Base-by-base conservation (phyloP, 2,888 invertebrate species). In the Caenorhabditis sp. region DNA sequence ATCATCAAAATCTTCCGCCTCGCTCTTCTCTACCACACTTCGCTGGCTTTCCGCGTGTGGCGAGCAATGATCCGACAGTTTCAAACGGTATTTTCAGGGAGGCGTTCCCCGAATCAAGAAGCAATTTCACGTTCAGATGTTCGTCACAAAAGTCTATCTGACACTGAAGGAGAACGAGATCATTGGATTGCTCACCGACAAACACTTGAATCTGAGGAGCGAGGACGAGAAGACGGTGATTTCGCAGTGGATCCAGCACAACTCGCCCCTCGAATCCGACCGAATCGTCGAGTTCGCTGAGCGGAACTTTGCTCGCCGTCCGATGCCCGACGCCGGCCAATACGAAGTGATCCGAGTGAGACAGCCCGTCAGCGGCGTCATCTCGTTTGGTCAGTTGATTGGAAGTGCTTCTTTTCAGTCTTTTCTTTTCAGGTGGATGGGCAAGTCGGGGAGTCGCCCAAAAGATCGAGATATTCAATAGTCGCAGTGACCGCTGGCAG, bases 391-490 rank as follows among this genome's bases (percentile, higher is more conserved):
- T 70, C 13, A 46, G 52, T 41, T n/a, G 13, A 30, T 48, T 3
- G 15, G 27, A 17, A 26, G 3, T 24, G 9, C 8, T 46, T 11
- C 8, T 11, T 22, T 7, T 2, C 7, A 48, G n/a, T n/a, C 2
- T n/a, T 26, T 7, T 1, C n/a, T 13, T 66, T 77, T 35, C 56
- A 73, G 80, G 81, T 22, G 81, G 81, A 7, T 81, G 81, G 81
- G 62, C 73, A 11, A 61, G 39, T 32, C 55, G 53, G 3, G 71
- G 77, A 35, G 56, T 71, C 35, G 53, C 78, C n/a, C 58, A 66
- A 15, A 52, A 48, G n/a, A 39, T 81, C 9, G 81, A 81, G 39
- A 45, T 77, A 1, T 81, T 62, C 74, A 81, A 81, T 30, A 56
- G 52, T n/a, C 22, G 81, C 9, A 37, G 46, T 13, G 68, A 74